Base-by-base conservation (phyloP, 2,888 invertebrate genomes). In the Onthophagus sagittarius region DNA sequence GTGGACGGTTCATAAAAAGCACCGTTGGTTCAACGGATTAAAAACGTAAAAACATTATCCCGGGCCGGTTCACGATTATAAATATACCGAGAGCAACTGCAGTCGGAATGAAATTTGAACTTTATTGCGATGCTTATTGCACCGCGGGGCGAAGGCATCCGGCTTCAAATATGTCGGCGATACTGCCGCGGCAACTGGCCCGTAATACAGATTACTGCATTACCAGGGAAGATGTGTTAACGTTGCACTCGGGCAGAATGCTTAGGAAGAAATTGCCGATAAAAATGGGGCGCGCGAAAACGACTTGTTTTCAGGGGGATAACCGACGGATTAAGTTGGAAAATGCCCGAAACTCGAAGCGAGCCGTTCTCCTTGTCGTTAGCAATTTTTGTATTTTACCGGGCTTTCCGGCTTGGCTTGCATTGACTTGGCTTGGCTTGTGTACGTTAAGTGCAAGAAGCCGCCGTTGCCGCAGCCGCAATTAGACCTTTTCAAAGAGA, bases 51-150 rank as follows among this genome's bases (percentile, higher is more conserved):
- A 53, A 53, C 39, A 53, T 53, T 53, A 53, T 53, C 39, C 39
- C 39, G 39, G 5, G 11, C 39, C 39, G 39, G 39, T 53, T 53
- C 39, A 7, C 39, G 9, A 53, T 7, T 67, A 67, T 67, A 67
- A 67, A 67, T 67, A 67, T 67, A 23, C 15, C 67, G 67, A 67
- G 67, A 23, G 67, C n/a, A 67, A 67, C 67, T 23, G 67, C 67
- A 23, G 67, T 31, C 31, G 32, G 32, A 67, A 67, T 67, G 67
- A 67, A 67, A 67, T 67, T 67, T 67, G 67, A 67, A 67, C 67
- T 67, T 67, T 67, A 67, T 67, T 67, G 67, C 67, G n/a, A 67
- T 67, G 67, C 67, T 67, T 67, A 67, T 67, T 67, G 32, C 67
- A 23, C 67, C 67, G 39, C 39, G 39, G 39, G 23, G 39, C 39